Base-by-base conservation (phyloP, 2,113 vertebrate genomes). In the Craseonycteris thonglongyai region DNA sequence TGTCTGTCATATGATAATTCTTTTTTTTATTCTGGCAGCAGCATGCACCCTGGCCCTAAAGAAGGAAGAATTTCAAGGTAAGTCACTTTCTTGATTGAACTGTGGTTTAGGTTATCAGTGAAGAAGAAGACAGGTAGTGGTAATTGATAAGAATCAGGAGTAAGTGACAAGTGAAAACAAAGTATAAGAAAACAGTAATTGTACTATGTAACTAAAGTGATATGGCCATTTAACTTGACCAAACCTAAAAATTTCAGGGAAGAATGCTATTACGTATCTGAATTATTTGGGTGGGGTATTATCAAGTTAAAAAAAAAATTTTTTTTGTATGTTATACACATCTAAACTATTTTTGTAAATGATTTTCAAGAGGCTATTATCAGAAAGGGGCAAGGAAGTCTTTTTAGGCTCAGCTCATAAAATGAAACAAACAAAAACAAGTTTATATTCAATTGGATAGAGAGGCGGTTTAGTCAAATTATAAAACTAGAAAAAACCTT, bases 231-330 rank as follows among this genome's bases (percentile, higher is more conserved):
- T 88, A 51, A 45, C 22, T 38, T 94, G 69, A 78, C 92, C 78
- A 94, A 93, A 83, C 59, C 59, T 74, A 93, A 76, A 75, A 75
- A 75, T 59, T 95, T 40, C 75, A 75, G 7, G 47, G 69, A 93
- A 80, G 54, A 81, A 63, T 75, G 93, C 35, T 61, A 1, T 68
- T 88, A 86, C 49, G 47, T 49, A 88, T 83, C 87, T 93, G 74
- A 96, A 88, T 89, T 92, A 66, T 84, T 49, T 94, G 49, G 47
- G 35, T 93, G 33, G 71, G 6, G 11, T 75, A 21, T 86, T 88
- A 68, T 87, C 40, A 88, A 75, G n/a, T 90, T 95, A 69, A 95
- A 72, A 93, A 33, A 21, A 79, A 96, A 90, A 16, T 76, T 59
- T 78, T 74, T 26, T 94, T 80, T 85, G 33, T 74, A 38, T 75